Base-by-base conservation (phyloP, 2,888 invertebrate genomes). In the Caenorhabditis sp. region DNA sequence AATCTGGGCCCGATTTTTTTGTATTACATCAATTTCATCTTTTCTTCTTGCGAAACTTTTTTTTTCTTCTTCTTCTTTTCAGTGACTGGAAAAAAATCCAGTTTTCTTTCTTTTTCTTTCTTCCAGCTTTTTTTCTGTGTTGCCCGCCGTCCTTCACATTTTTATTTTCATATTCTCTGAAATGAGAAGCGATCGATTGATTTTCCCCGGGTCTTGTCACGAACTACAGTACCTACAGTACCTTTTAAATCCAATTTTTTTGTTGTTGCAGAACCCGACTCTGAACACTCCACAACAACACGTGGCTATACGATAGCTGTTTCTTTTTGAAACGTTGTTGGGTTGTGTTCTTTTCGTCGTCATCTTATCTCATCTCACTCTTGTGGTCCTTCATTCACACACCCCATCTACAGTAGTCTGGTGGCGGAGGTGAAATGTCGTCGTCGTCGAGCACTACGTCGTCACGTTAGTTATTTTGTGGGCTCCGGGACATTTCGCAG, bases 231-330 rank as follows among this genome's bases (percentile, higher is more conserved):
- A 17, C 14, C 17, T 14, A 17, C n/a, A n/a, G n/a, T n/a, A n/a
- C n/a, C n/a, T n/a, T n/a, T n/a, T n/a, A n/a, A n/a, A n/a, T 17
- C 43, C 43, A 17, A 10, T 10, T 10, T 43, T 43, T 43, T 17
- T 17, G 31, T 31, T 31, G n/a, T n/a, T n/a, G n/a, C n/a, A n/a
- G n/a, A n/a, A n/a, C n/a, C n/a, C n/a, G n/a, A n/a, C n/a, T 31
- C 31, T 6, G 31, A 31, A 31, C 31, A 10, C 10, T 10, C 31
- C 31, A 31, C 31, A 31, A 31, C 43, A 43, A 43, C 43, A 43
- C 43, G 43, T 43, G 43, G 43, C 43, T 43, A 43, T 43, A 43
- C 43, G 43, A 43, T 43, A 43, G 43, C 43, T 43, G 43, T 43
- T 43, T 43, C 14, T 43, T 3, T 3, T 43, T 43, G 43, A 17